Evolutionary conservation across 2,113 vertebrate species (phyloP), one percentile per base, ranked within the genome.

Genomic region (Thoracochromis brauschi): DNA sequence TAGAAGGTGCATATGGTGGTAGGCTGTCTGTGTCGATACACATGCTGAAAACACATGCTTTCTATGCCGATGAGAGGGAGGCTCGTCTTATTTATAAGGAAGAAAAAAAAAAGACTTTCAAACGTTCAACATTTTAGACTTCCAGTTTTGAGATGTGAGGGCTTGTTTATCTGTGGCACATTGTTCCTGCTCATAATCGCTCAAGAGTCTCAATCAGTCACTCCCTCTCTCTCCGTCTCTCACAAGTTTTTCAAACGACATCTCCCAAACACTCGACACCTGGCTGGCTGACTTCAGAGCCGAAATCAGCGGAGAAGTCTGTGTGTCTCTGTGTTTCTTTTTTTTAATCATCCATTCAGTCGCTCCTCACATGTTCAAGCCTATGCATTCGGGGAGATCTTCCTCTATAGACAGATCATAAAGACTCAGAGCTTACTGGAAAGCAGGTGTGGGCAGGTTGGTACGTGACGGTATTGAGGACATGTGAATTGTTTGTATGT

Each of bases 101-200:
- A 49, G 80, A 53, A 65, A 54, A 88, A 84, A 90, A 60, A 84
- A 49, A 85, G 51, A 84, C 86, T 90, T 94, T 95, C 94, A 95
- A 93, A 93, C 80, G 29, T 65, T 86, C 79, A 91, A 84, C 92
- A 91, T 93, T 95, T 93, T 84, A 91, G 90, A 87, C 87, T 94
- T 93, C 83, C 88, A 92, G 87, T 95, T 93, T 88, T 63, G 91
- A 95, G 95, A 96, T 95, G 92, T 94, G 94, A 96, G 87, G 90
- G 88, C 87, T 96, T 96, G 96, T 95, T 96, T 96, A 95, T 95
- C 92, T 88, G 90, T 80, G 89, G 90, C 92, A 84, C 91, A 94
- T 95, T 94, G 94, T 96, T 96, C 92, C 90, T 65, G 85, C 92
- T 94, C 92, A 80, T 92, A 94, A 92, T 87, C 91, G 89, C 94